Conservation (phyloP, 1,140 invertebrate genomes). For the Dryas iulia region DNA sequence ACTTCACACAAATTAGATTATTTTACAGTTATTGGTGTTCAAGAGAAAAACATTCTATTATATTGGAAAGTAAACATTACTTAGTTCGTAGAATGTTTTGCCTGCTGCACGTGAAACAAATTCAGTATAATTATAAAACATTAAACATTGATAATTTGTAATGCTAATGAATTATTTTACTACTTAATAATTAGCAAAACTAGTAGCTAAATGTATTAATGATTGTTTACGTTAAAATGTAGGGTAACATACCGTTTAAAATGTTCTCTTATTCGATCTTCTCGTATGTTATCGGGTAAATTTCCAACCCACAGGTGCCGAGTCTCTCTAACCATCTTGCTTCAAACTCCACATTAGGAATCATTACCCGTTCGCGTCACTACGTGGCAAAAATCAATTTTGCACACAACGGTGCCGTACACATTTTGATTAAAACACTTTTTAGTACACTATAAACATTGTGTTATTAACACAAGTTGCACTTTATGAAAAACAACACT, state of each 20-base stretch:
- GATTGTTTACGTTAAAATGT: not conserved
- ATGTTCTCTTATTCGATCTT: slow-evolving; percentile 96
- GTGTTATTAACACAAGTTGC: slow-evolving; percentile 65
- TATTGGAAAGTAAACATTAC: not conserved
- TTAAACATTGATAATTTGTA: not conserved
- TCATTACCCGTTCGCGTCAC: slow-evolving; percentile 80
- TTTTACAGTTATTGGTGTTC: too few relatives aligned
- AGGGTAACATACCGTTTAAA: slow-evolving; percentile 92
- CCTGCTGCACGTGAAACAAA: not conserved
- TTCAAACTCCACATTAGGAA: slow-evolving; percentile 80
- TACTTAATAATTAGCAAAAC: not conserved
- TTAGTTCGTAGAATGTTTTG: not conserved
- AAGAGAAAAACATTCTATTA: too few relatives aligned
- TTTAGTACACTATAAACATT: slow-evolving; percentile 63
- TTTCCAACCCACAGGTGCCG: slow-evolving; percentile 99
- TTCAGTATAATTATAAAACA: not conserved
- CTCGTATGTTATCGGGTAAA: slow-evolving; percentile 98
- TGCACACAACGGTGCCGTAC: slow-evolving; percentile 75
- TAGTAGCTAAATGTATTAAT: not conserved
- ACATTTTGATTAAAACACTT: slow-evolving; percentile 77
- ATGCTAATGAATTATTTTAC: not conserved
- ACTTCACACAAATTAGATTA: too few relatives aligned
- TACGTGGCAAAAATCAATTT: slow-evolving; percentile 81
- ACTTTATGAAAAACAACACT: slow-evolving; percentile 70
- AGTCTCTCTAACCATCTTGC: slow-evolving; percentile 99